Evolutionary conservation across 2,888 invertebrate genomes (phyloP).

Genomic region (Hydraecia micacea): DNA sequence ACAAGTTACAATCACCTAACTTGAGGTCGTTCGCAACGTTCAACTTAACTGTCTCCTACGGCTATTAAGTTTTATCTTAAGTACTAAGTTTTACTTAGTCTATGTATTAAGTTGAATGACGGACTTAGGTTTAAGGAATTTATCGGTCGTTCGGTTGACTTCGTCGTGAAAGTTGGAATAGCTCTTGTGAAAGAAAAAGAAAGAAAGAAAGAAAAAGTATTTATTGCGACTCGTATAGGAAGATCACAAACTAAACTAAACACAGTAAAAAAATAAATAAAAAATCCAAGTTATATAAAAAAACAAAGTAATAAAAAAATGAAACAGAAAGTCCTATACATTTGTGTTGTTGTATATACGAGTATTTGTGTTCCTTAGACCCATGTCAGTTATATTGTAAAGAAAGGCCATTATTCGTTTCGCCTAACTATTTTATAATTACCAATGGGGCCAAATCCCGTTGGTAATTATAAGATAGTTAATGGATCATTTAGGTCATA

Average conservation of each 20-base stretch:
- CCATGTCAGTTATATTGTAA: too few species aligned
- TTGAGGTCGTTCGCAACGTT: constrained; percentile 25
- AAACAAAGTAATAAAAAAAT: too few species aligned
- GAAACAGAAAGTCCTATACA: too few species aligned
- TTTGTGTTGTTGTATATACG: too few species aligned
- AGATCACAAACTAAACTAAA: too few species aligned
- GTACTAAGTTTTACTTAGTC: constrained; percentile 30
- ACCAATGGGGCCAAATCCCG: background rate
- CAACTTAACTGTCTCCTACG: constrained; percentile 27
- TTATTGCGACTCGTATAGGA: too few species aligned
- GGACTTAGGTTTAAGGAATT: background rate
- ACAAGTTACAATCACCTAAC: constrained; percentile 37
- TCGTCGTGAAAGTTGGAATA: constrained; percentile 20
- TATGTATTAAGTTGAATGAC: constrained; percentile 8
- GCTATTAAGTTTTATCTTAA: constrained; percentile 54
- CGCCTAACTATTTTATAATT: background rate
- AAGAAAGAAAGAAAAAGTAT: too few species aligned
- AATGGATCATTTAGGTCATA: background rate
- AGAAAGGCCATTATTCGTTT: constrained; percentile 9
- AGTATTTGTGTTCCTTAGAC: too few species aligned
- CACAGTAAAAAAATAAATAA: too few species aligned
- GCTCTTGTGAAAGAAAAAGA: too few species aligned
- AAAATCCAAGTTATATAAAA: too few species aligned
- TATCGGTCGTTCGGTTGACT: background rate
- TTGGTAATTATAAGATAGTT: background rate